phyloP scores from a whole-genome alignment of 2,797 vertebrate genomes.

The Zalophus californianus region DNA sequence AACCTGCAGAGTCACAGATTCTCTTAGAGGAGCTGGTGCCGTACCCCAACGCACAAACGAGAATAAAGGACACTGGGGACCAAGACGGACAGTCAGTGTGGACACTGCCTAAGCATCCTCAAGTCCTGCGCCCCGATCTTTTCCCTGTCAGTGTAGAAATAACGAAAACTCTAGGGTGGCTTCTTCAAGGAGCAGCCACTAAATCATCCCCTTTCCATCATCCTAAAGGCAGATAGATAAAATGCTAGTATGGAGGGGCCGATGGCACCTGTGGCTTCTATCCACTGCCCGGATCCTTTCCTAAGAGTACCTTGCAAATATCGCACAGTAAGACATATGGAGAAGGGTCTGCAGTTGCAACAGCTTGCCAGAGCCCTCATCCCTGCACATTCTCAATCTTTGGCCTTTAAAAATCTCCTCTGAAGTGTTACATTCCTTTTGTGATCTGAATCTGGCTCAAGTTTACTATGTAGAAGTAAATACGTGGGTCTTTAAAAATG shows the following conservation, averaged over 20 bases:
- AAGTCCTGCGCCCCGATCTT: not conserved
- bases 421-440: not conserved
- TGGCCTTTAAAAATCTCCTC: conserved; percentile 22
- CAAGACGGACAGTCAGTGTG: not conserved
- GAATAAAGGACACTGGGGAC: not conserved
- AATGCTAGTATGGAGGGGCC: accelerated
- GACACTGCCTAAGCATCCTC: not conserved
- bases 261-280: not conserved
- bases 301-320: not conserved
- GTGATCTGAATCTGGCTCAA: not conserved
- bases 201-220: not conserved
- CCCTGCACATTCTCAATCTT: not conserved
- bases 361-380: not conserved
- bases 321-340: not conserved
- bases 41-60: not conserved
- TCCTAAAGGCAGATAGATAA: not conserved
- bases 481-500: not conserved
- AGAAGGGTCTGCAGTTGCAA: not conserved
- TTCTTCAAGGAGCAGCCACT: not conserved
- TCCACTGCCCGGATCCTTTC: not conserved
- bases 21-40: not conserved
- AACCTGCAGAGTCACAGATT: not conserved
- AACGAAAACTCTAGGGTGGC: not conserved
- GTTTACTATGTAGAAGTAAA: conserved; percentile 27
- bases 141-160: not conserved